Evolutionary conservation across 2,888 invertebrate species (phyloP), one percentile per base, ranked within the genome.

Genomic region (Leucozona laternaria): DNA sequence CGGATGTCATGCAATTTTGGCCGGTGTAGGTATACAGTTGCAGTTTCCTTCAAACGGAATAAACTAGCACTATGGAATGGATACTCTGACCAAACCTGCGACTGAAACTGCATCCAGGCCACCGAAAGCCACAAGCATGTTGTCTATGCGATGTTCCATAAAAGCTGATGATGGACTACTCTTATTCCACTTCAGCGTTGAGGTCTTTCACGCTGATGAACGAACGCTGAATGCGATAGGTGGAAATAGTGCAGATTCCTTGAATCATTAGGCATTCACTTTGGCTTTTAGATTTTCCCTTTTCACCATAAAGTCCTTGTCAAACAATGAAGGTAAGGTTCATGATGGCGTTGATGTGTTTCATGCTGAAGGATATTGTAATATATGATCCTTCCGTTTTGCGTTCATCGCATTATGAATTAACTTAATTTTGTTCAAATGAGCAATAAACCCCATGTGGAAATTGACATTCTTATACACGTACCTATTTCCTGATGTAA

Each of bases 181-280:
- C 31, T 20, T 31, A 31, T 45, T 66, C 57, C 60, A 50, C 60
- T 57, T 17, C n/a, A 79, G 48, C 10, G n/a, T n/a, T n/a, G 13
- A 81, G 55, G 77, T 73, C 50, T n/a, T 72, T 79, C 50, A 55
- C 43, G n/a, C 13, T 73, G 88, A 71, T 79, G 45, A 82, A 88
- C 22, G 17, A 57, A 31, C 10, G 17, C 10, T 31, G 82, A 70
- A 71, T 75, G 66, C 31, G 17, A 48, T 73, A 68, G 25, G 70
- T 57, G 58, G 40, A 55, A 43, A 57, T 50, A 13, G 60, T 34
- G 40, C 34, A 55, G 68, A 64, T 50, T 77, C 31, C 66, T 75
- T 70, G 62, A 57, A 34, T 84, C 86, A 88, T 88, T 86, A 83
- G 81, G 60, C 79, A 88, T 87, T 79, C 87, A 80, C 83, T 89